Conservation (phyloP, 2,888 invertebrate species). For the Mythimna pallens region DNA sequence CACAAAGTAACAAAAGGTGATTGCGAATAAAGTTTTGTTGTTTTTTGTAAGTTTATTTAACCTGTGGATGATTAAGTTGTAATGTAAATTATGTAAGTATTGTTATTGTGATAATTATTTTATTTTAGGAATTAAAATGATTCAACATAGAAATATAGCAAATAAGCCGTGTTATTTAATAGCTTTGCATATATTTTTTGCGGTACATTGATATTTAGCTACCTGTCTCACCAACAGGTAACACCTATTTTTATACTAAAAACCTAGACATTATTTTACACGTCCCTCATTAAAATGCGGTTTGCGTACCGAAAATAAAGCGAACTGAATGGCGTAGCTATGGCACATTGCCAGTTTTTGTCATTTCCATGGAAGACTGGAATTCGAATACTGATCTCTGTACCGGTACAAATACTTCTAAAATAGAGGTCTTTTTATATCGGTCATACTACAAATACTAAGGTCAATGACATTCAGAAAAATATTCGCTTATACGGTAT, state of each 20-base stretch:
- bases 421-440: slow-evolving; percentile 59
- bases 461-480: slow-evolving; percentile 73
- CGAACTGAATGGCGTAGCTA: slow-evolving; percentile 73
- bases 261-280: slow-evolving; percentile 49
- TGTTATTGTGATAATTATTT: background rate
- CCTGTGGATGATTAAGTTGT: background rate
- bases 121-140: background rate
- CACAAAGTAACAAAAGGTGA: slow-evolving; percentile 18
- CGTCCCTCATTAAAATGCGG: slow-evolving; percentile 83
- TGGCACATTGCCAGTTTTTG: slow-evolving; percentile 84
- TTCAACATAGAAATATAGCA: background rate
- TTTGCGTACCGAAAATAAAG: slow-evolving; percentile 82
- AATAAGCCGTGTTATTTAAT: background rate
- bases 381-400: slow-evolving; percentile 63
- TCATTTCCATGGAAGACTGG: slow-evolving; percentile 74
- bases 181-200: background rate
- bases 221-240: slow-evolving; percentile 61
- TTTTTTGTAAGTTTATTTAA: slow-evolving; percentile 18
- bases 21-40: slow-evolving; percentile 18
- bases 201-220: background rate
- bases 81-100: background rate
- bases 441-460: slow-evolving; percentile 56
- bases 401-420: slow-evolving; percentile 33
- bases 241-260: slow-evolving; percentile 48
- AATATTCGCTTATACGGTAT: slow-evolving; percentile 61